Conservation (phyloP, 2,797 vertebrate genomes). For the Columba guinea region DNA sequence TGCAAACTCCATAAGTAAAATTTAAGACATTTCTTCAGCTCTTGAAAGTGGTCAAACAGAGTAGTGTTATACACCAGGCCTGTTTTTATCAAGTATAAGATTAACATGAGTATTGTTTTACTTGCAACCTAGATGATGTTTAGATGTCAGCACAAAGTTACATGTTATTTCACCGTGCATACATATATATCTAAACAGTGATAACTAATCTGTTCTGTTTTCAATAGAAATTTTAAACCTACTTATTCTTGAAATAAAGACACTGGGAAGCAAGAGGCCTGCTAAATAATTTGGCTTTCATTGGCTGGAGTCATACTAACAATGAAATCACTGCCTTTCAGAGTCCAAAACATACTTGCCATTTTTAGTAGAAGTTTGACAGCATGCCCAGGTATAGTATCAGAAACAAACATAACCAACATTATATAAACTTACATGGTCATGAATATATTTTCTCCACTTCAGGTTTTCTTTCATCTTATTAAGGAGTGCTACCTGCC, state of each 20-base stretch:
- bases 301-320: not conserved
- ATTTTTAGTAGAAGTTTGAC: not conserved
- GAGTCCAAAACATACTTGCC: not conserved
- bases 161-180: not conserved
- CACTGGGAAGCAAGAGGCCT: not conserved
- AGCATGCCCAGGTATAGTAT: not conserved
- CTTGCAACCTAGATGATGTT: not conserved
- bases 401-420: not conserved
- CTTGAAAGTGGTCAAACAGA: not conserved
- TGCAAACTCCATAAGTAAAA: not conserved
- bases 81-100: not conserved
- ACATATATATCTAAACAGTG: not conserved
- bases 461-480: not conserved
- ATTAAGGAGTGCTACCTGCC: not conserved
- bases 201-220: constrained; percentile 7
- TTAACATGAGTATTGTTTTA: not conserved
- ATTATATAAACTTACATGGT: not conserved
- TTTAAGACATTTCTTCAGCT: constrained; percentile 23
- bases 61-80: not conserved
- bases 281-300: not conserved
- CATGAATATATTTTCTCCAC: not conserved
- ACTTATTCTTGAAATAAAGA: not conserved
- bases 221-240: constrained; percentile 4
- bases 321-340: constrained; percentile 3
- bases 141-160: not conserved